Percentiles rank a stretch among this genome's conserved stretches.
These are phyloP conservation scores for Lepidothrix coronata DNA, from an alignment of 2,113 vertebrate genomes.

Conservation along the genomic window DNA sequence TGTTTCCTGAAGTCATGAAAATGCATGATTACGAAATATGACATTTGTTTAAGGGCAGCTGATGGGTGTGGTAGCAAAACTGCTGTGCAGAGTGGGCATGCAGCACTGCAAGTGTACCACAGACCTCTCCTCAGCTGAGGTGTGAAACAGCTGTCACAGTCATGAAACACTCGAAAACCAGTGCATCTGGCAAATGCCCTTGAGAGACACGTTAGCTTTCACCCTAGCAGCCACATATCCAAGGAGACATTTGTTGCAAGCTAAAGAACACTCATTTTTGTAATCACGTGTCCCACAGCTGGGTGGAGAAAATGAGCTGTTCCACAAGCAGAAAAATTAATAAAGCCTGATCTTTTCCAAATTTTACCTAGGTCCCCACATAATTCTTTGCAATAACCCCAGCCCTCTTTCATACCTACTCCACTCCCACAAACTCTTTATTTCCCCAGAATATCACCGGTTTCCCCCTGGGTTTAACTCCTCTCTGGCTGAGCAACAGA, in stretches of 20 bases:
- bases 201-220: not conserved
- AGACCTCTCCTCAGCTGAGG: not conserved
- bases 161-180: not conserved
- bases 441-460: not conserved
- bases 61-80: not conserved
- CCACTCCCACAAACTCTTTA: not conserved
- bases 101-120: rapidly evolving
- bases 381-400: not conserved
- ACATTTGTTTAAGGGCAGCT: not conserved
- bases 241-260: not conserved
- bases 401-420: not conserved
- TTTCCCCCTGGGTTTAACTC: not conserved
- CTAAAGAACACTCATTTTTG: not conserved
- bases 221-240: not conserved
- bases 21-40: not conserved
- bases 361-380: not conserved
- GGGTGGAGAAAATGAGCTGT: not conserved
- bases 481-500: not conserved
- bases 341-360: not conserved
- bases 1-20: not conserved
- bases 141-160: not conserved
- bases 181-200: not conserved
- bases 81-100: rapidly evolving
- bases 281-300: not conserved
- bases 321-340: not conserved